Evolutionary conservation across 2,888 invertebrate species (phyloP).

Genomic region (Ochropleura plecta): DNA sequence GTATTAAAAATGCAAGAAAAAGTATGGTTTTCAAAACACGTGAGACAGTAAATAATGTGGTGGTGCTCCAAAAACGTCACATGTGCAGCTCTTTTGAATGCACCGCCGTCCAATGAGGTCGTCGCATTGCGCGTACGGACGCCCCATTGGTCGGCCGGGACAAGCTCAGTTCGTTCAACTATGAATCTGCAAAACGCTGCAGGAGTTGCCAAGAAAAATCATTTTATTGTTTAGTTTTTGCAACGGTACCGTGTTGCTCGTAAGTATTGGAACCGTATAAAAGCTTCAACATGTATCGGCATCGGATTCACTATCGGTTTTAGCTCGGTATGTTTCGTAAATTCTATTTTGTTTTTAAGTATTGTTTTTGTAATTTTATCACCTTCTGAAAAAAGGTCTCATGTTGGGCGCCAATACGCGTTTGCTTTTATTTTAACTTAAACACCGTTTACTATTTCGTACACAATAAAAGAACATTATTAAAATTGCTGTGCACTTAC

Average conservation of each 20-base stretch:
- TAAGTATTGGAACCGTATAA: conserved; percentile 53
- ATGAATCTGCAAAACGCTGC: conserved; percentile 79
- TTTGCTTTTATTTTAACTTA: conserved; percentile 2
- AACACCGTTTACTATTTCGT: conserved; percentile 41
- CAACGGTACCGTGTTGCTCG: conserved; percentile 48
- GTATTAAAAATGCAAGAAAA: conserved; percentile 33
- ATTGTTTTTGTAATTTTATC: conserved; percentile 1
- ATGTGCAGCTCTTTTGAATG: conserved; percentile 70
- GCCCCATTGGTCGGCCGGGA: conserved; percentile 73
- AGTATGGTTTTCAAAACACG: conserved; percentile 58
- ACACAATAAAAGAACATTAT: conserved; percentile 54
- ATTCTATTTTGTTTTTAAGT: conserved; percentile 14
- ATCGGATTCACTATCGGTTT: conserved; percentile 19
- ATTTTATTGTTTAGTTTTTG: conserved; percentile 63
- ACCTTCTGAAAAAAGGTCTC: conserved; percentile 4
- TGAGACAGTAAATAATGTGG: conserved; percentile 66
- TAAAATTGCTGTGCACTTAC: conserved; percentile 61
- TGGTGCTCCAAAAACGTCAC: conserved; percentile 66
- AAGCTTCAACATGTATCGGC: conserved; percentile 41
- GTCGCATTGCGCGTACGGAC: conserved; percentile 85
- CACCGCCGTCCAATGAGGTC: conserved; percentile 80
- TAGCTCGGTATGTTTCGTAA: conserved; percentile 11
- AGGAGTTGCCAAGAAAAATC: conserved; percentile 73
- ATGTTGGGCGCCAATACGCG: conserved; percentile 49
- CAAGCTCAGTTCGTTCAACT: conserved; percentile 81